Evolutionary conservation across 35 echinoderm and acorn worm genomes (phyloP), one percentile per base, ranked within the genome.

Genomic region (Acanthaster planci): DNA sequence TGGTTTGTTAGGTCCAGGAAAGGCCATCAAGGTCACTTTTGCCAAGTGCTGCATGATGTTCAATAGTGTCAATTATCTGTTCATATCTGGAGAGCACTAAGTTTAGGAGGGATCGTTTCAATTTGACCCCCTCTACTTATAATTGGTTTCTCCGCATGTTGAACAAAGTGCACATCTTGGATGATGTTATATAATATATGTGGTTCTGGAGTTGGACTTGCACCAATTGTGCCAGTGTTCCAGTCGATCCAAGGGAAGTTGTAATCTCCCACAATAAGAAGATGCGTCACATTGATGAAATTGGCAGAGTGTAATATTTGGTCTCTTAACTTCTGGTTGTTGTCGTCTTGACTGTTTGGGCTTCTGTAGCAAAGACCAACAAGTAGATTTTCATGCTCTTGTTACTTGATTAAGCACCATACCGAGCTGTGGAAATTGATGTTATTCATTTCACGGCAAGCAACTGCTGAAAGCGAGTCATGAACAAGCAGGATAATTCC

Each of bases 21-120:
- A 79, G 77, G 7, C 77, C 77, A 38, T 79, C 77, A 12, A 38
- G 77, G 38, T 79, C 77, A 79, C 77, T 79, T 4, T 38, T 38
- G 6, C 77, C 3, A 10, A 79, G 22, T 37, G 77, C 31, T 37
- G 0, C 77, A 35, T 6, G 37, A n/a, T 79, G 77, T 31, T 10
- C 6, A 10, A 79, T 38, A 6, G 7, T 38, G 38, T 79, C 77
- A 79, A 79, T 1, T 16, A 38, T 79, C 6, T 79, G 6, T 38
- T 79, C 77, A 79, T 79, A 10, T 12, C 38, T 79, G 7, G 77
- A 37, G 23, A 79, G 15, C 18, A 79, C 22, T 38, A 79, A n/a
- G 77, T 78, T 38, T 16, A 78, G 3, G 9, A 36, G 37, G 4
- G 36, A 78, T 38, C 30, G 77, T 27, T 78, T 78, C n/a, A 37